Percentiles rank a stretch among this genome's conserved stretches.
phyloP scores from a whole-genome alignment of 2,888 invertebrate species.

The Philereme transversata region DNA sequence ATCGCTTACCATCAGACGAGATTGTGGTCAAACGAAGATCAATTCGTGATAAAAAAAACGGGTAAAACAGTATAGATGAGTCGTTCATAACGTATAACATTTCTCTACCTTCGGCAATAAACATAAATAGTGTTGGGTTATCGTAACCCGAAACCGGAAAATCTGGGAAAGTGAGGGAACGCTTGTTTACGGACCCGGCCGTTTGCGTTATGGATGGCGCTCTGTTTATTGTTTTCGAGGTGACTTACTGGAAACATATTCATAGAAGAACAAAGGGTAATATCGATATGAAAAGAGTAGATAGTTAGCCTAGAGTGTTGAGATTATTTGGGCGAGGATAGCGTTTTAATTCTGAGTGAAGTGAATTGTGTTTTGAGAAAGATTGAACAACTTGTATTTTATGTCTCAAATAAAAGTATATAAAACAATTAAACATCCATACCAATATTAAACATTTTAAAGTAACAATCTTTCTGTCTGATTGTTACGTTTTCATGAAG shows the following conservation, averaged over 20 bases:
- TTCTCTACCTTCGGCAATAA: constrained; percentile 4
- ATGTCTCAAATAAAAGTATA: no score
- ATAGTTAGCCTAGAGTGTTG: no score
- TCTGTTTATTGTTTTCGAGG: constrained; percentile 40
- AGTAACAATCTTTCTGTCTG: no score
- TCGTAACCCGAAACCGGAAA: constrained; percentile 60
- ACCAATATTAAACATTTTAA: no score
- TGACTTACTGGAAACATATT: constrained; percentile 32
- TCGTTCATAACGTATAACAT: not conserved
- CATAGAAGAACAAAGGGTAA: constrained; percentile 20
- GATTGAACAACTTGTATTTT: no score
- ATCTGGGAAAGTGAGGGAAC: constrained; percentile 58
- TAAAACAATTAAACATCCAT: no score
- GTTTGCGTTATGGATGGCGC: constrained; percentile 44
- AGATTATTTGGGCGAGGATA: no score
- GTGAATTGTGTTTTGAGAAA: no score
- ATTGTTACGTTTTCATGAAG: no score
- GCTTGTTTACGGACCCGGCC: constrained; percentile 41
- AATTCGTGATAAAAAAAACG: not conserved
- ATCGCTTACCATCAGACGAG: no score
- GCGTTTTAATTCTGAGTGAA: no score
- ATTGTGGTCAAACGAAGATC: no score
- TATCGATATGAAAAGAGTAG: not conserved
- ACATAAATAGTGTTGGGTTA: constrained; percentile 40
- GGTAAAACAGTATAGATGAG: not conserved